Evolutionary conservation across 2,888 invertebrate genomes (phyloP), one percentile per base, ranked within the genome.

Genomic region (Muscina levida): DNA sequence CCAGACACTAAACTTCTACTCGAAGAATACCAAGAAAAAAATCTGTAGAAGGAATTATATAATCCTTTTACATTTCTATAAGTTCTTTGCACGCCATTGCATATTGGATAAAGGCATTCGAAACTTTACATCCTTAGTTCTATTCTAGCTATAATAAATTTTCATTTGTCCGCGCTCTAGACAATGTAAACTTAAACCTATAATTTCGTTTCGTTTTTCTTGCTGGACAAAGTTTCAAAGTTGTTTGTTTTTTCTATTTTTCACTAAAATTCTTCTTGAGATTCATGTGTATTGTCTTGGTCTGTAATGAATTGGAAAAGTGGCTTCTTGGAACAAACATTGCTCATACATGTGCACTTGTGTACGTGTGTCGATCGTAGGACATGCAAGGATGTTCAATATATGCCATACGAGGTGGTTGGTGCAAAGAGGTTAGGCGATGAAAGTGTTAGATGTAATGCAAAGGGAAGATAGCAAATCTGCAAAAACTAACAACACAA

Each of bases 231-330:
- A 67, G 37, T 51, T 65, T 22, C 31, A 10, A 59, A 62, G 42
- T 42, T n/a, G n/a, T 62, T 19, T 42, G 51, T 67, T 65, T 44
- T 24, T 44, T n/a, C 13, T 68, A 26, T 13, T 24, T 48, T 48
- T 51, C 39, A 51, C n/a, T 19, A 39, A 19, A 19, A 19, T 62
- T 22, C 17, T 22, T 10, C 62, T 22, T 17, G 17, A 37, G 22
- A 48, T n/a, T n/a, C 59, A 62, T 82, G 62, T 71, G 44, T 70
- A 57, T 71, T 76, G 56, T 65, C 72, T 72, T 75, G 72, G 72
- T 71, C 77, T 48, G 75, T 82, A 78, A 73, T 24, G 66, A 81
- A 76, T 82, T 81, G 59, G 78, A 81, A 78, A 82, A 80, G 80
- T 81, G 76, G 78, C 78, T 78, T n/a, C n/a, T 56, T 66, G 31